phyloP scores from a whole-genome alignment of 2,113 vertebrate species.

The Leucopsar rothschildi region DNA sequence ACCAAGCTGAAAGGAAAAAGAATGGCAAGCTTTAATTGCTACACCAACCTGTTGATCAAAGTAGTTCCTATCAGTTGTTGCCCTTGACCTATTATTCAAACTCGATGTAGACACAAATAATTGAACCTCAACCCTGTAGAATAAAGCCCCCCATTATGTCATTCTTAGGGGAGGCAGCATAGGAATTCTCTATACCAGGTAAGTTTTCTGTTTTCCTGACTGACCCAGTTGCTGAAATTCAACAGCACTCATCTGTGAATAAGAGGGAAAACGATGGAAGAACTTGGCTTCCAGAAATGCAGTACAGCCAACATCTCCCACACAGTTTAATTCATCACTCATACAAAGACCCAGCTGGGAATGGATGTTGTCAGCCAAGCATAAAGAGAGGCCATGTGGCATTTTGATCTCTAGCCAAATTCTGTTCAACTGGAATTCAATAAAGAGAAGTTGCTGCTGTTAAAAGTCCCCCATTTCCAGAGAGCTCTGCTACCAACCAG shows the following conservation, averaged over 20 bases:
- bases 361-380: slow-evolving; percentile 40
- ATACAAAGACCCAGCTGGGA: slow-evolving; percentile 53
- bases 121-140: background rate
- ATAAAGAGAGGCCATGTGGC: slow-evolving; percentile 38
- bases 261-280: background rate
- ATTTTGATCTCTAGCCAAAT: slow-evolving; percentile 43
- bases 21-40: background rate
- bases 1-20: background rate
- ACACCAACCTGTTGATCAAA: background rate
- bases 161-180: background rate
- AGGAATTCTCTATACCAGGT: background rate
- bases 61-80: background rate
- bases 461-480: background rate
- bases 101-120: background rate
- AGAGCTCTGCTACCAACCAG: background rate
- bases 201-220: background rate
- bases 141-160: background rate
- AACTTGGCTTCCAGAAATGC: slow-evolving; percentile 30
- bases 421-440: background rate
- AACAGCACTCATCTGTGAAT: slow-evolving; percentile 33
- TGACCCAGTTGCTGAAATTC: slow-evolving; percentile 20
- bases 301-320: slow-evolving; percentile 21
- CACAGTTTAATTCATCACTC: slow-evolving; percentile 42
- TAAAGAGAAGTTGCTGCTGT: background rate
- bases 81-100: background rate